Base-by-base conservation (phyloP, 2,113 vertebrate genomes). In the Ovis aries region DNA sequence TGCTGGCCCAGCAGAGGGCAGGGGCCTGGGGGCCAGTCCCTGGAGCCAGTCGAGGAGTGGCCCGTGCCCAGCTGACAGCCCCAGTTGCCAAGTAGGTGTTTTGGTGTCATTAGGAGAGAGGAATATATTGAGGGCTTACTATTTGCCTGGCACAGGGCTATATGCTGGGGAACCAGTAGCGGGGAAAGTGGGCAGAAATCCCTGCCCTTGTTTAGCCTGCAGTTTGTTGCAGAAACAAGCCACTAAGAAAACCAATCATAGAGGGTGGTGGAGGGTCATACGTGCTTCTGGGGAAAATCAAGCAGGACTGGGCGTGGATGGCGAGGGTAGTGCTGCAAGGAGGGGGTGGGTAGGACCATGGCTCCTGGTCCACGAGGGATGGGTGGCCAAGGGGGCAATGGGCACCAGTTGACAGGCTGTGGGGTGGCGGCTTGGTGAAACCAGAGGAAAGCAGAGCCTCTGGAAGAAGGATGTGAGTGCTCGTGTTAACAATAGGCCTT, bases 331-430 rank as follows among this genome's bases (percentile, higher is more conserved):
- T 5, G 55, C 31, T 19, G 21, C 52, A 5, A 71, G 53, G 27
- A 45, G 17, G 2, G 5, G 55, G 6, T 2, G 14, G 89, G 55
- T 31, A 53, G 21, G n/a, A 5, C 25, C 0, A 10, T 5, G 71
- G 27, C 27, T 7, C 53, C 33, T 0, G 1, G n/a, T 17, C 92
- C 67, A 8, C 0, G 12, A 60, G 27, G 5, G 13, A 13, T 19
- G 84, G 33, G 17, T 0, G 23, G 64, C 40, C 33, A 10, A n/a
- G 11, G 2, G 43, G 29, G 19, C 31, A 16, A 1, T 36, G 53
- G 53, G 25, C 62, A 52, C 60, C 16, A 1, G 13, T 6, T 27
- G 80, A 17, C 8, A 43, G 13, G 19, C 6, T 31, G 17, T 8
- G 43, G 36, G 71, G 19, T 10, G 6, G n/a, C 15, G 52, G n/a